Base-by-base conservation (phyloP, 64 coral and sea anemone genomes). In the Orbicella faveolata region DNA sequence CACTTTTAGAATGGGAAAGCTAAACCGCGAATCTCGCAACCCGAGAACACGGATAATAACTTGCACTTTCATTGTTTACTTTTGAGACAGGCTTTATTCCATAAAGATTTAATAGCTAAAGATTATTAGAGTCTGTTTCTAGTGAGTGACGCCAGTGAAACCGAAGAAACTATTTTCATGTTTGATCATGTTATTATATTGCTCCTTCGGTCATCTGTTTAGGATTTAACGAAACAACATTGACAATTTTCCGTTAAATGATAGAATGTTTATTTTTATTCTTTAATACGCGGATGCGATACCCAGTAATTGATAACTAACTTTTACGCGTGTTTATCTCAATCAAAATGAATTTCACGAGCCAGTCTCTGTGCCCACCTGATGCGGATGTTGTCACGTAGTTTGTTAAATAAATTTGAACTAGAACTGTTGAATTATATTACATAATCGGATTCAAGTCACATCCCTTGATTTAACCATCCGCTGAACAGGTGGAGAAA, bases 11-110 rank as follows among this genome's bases (percentile, higher is more conserved):
- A 52, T 52, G 5, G 64, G 6, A 52, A 9, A 73, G 65, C 26
- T 21, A 85, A 72, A 51, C 63, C 34, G 80, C 80, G 80, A 67
- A 85, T 72, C 41, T 72, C 37, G 18, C 35, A 79, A 23, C 34
- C 30, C 44, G 44, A 48, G 44, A 9, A 41, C 19, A 63, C 48
- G 63, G 17, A 36, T 84, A 34, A 67, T 84, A n/a, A 82, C 39
- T 84, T 37, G 5, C 19, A 35, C 8, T 12, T 19, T 68, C 13
- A 68, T 48, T 84, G 18, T 68, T 64, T 82, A 63, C 61, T 67
- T 84, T 84, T 23, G 75, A 77, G 36, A 34, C 41, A 77, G 15
- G 18, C 75, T 41, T 77, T 20, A 70, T 67, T 19, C 7, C 18
- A 67, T 23, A 19, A 67, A 67, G 20, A 18, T n/a, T 67, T 67